Evolutionary conservation across 1,140 invertebrate genomes (phyloP).

Genomic region (Bombus consobrinus): DNA sequence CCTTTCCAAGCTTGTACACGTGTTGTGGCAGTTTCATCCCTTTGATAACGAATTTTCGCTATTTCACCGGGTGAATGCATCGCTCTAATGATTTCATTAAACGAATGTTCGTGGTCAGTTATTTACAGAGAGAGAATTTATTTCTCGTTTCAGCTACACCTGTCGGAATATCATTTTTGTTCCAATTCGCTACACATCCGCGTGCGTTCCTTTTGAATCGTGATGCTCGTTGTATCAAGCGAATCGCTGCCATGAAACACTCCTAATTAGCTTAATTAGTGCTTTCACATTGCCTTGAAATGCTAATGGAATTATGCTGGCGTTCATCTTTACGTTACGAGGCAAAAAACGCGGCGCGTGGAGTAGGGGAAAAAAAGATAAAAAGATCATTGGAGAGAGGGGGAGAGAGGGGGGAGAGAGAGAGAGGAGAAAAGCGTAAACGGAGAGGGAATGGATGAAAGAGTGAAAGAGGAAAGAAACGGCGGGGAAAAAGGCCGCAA

Average conservation of each 20-base stretch:
- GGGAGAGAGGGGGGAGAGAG: not conserved
- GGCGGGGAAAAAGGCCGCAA: conserved; percentile 39
- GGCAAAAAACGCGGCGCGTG: conserved; percentile 9
- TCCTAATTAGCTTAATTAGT: conserved; percentile 57
- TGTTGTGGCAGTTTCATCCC: too few relatives aligned
- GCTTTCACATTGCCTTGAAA: conserved; percentile 51
- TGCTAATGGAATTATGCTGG: conserved; percentile 47
- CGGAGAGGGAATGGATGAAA: not conserved
- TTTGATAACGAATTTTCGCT: not conserved
- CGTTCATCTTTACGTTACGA: conserved; percentile 46
- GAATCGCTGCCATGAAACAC: conserved; percentile 41
- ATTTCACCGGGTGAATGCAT: not conserved
- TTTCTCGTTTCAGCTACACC: conserved; percentile 19
- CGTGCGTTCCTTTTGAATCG: not conserved
- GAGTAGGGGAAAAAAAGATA: not conserved
- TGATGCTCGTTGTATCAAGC: conserved; percentile 17
- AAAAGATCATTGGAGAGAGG: not conserved
- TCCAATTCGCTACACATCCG: conserved; percentile 39
- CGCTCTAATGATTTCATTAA: conserved; percentile 35
- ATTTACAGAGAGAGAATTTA: not conserved
- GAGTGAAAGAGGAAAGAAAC: conserved; percentile 2
- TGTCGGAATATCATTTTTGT: conserved; percentile 8
- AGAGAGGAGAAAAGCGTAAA: too few relatives aligned
- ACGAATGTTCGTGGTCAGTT: conserved; percentile 34
- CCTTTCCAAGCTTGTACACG: not conserved